A percentile compares a stretch with the other conserved stretches of the same genome.
Evolutionary conservation across 2,113 vertebrate genomes (phyloP).

Genomic region (Bothrops jararaca): DNA sequence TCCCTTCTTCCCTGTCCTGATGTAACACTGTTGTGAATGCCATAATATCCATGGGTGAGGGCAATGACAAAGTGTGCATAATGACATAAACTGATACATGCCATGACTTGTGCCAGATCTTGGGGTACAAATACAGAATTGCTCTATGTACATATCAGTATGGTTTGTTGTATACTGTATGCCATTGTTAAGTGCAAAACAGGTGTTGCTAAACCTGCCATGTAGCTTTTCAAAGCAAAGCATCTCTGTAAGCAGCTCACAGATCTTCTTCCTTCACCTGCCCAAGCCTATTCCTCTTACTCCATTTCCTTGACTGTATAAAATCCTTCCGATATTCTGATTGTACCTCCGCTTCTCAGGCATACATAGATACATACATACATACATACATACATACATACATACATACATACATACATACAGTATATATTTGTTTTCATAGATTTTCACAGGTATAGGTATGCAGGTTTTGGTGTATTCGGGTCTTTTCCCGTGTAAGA

Average conservation of each 20-base stretch:
- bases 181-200: neutral
- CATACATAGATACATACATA: neutral
- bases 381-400: accelerated
- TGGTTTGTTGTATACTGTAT: neutral
- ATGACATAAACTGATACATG: neutral
- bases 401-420: too few species aligned
- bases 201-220: neutral
- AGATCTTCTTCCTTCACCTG: neutral
- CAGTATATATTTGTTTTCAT: too few species aligned
- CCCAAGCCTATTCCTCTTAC: neutral
- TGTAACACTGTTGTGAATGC: neutral
- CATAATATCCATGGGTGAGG: neutral
- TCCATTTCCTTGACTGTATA: neutral
- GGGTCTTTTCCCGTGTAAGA: too few species aligned
- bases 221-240: neutral
- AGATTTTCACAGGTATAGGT: too few species aligned
- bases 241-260: neutral
- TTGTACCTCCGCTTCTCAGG: neutral
- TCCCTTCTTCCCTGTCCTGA: neutral
- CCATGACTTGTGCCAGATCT: neutral
- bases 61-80: neutral
- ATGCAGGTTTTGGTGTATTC: too few species aligned
- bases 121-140: neutral
- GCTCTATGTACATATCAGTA: neutral
- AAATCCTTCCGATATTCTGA: neutral